phyloP scores from a whole-genome alignment of 2,888 invertebrate species.

The Catocala nupta region DNA sequence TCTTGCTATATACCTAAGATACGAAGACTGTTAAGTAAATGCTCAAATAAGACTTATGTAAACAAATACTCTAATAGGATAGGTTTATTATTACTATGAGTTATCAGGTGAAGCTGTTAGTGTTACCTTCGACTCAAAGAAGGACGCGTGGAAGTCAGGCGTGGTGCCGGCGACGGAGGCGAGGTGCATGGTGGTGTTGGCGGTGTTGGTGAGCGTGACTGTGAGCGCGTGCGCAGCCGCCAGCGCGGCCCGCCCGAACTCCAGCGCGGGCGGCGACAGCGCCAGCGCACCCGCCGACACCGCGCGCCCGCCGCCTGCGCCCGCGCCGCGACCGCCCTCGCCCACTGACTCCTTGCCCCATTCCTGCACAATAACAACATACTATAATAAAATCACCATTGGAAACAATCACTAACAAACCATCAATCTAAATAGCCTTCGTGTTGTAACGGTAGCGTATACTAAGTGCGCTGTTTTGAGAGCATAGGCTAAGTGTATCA shows the following conservation, averaged over 20 bases:
- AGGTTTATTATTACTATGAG: too few species aligned
- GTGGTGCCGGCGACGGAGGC: slow-evolving; percentile 98
- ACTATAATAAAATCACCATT: too few species aligned
- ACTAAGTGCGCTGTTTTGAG: too few species aligned
- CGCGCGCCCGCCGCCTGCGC: slow-evolving; percentile 39
- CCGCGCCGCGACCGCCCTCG: slow-evolving; percentile 15
- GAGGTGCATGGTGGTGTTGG: slow-evolving; percentile 96
- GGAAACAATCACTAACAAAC: too few species aligned
- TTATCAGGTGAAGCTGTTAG: too few species aligned
- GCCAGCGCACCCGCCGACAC: slow-evolving; percentile 63
- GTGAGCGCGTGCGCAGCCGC: slow-evolving; percentile 95
- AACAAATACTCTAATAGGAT: too few species aligned
- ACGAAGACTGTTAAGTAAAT: too few species aligned
- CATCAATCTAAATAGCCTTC: too few species aligned
- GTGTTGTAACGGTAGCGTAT: too few species aligned
- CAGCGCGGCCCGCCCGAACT: slow-evolving; percentile 90
- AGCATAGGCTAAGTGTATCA: too few species aligned
- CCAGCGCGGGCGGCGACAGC: slow-evolving; percentile 82
- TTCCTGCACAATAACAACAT: neutral
- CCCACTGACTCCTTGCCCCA: neutral
- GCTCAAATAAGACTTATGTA: too few species aligned
- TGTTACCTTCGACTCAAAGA: slow-evolving; percentile 96
- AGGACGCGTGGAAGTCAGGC: slow-evolving; percentile 98
- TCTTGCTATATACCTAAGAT: too few species aligned
- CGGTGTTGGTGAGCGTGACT: slow-evolving; percentile 95